A percentile compares a stretch with the other conserved stretches of the same genome.
Conservation (phyloP, 2,797 vertebrate species). For the Eospalax fontanierii region DNA sequence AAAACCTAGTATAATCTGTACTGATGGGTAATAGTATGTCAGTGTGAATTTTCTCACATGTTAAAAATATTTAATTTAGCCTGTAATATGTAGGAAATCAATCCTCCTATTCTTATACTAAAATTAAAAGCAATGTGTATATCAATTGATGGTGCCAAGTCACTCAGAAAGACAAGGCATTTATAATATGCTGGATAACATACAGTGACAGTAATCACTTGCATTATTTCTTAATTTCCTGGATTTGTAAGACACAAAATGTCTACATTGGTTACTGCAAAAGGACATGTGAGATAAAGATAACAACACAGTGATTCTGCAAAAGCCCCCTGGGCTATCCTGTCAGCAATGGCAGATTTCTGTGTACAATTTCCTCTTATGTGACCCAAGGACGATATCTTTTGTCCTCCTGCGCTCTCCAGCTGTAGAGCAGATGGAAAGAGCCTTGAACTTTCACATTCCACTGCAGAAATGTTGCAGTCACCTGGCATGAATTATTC, state of each 20-base stretch:
- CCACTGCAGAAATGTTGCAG: background rate
- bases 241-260: background rate
- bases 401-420: background rate
- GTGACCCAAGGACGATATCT: background rate
- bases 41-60: background rate
- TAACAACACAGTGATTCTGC: background rate
- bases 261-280: too few species aligned
- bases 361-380: background rate
- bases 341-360: background rate
- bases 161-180: background rate
- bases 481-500: constrained; percentile 23
- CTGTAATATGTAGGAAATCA: background rate
- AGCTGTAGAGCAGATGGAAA: background rate
- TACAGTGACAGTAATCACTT: background rate
- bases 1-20: background rate
- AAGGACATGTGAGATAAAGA: too few species aligned
- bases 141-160: background rate
- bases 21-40: background rate
- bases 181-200: background rate
- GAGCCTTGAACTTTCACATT: background rate
- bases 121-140: background rate
- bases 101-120: background rate
- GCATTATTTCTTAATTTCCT: background rate
- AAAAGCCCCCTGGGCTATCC: background rate
- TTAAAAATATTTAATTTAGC: background rate